Evolutionary conservation across 2,888 invertebrate genomes (phyloP).

Genomic region (Amiota mariae): DNA sequence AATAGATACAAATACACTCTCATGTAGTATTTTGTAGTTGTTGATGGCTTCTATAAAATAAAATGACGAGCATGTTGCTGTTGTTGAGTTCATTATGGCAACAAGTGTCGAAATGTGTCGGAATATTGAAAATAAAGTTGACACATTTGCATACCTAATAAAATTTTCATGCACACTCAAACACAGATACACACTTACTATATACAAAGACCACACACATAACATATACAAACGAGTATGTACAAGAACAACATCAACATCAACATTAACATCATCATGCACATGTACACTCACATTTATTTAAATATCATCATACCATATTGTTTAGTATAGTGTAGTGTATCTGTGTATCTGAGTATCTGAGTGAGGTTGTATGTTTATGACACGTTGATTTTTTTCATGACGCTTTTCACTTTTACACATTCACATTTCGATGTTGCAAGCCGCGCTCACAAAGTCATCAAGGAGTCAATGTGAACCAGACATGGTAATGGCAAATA

Average conservation of each 20-base stretch:
- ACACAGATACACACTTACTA: background rate
- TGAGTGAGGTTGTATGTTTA: conserved; percentile 10
- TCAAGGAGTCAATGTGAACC: too few relatives aligned
- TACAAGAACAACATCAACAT: too few relatives aligned
- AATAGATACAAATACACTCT: conserved; percentile 24
- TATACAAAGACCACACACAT: background rate
- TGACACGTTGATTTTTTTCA: conserved; percentile 40
- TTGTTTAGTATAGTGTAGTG: too few relatives aligned
- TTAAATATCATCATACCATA: too few relatives aligned
- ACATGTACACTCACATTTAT: background rate
- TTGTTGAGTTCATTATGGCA: conserved; percentile 63
- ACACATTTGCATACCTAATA: conserved; percentile 72
- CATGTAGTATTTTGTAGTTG: background rate
- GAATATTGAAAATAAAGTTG: conserved; percentile 70
- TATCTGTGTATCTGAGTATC: too few relatives aligned
- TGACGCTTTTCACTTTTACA: conserved; percentile 24
- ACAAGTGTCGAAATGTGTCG: conserved; percentile 69
- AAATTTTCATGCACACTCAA: conserved; percentile 58
- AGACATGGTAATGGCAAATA: background rate
- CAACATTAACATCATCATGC: background rate
- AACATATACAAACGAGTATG: too few relatives aligned
- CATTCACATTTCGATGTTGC: background rate
- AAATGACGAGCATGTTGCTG: conserved; percentile 32
- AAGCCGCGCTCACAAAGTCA: too few relatives aligned
- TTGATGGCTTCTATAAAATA: too few relatives aligned